Conservation (phyloP, 2,113 vertebrate genomes). For the Prochilodus magdalenae region DNA sequence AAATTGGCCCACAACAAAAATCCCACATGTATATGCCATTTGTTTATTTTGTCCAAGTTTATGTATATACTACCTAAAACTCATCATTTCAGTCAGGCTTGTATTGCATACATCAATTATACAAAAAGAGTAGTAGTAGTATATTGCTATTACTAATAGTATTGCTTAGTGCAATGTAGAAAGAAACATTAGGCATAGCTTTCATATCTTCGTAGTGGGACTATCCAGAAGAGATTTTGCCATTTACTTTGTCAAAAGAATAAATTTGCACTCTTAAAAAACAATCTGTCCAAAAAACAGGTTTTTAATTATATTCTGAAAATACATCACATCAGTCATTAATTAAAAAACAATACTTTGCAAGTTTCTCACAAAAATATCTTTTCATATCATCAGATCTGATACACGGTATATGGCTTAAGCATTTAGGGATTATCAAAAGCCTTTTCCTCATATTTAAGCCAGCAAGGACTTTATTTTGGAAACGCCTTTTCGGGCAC, state of each 20-base stretch:
- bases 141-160: too few relatives aligned
- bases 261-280: neutral
- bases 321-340: slow-evolving; percentile 2
- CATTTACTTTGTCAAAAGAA: neutral
- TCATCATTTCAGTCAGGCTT: too few relatives aligned
- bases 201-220: too few relatives aligned
- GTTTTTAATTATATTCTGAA: slow-evolving; percentile 16
- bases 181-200: too few relatives aligned
- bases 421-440: neutral
- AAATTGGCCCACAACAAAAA: too few relatives aligned
- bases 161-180: too few relatives aligned
- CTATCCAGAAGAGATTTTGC: too few relatives aligned
- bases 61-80: too few relatives aligned
- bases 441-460: neutral
- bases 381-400: neutral
- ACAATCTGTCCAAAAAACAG: slow-evolving; percentile 25
- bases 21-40: too few relatives aligned
- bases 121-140: too few relatives aligned
- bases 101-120: too few relatives aligned
- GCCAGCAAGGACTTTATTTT: slow-evolving; percentile 47
- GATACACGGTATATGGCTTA: slow-evolving; percentile 6
- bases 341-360: slow-evolving; percentile 10
- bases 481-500: neutral
- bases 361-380: slow-evolving; percentile 10
- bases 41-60: too few relatives aligned